phyloP scores from a whole-genome alignment of 2,797 vertebrate species.

The Prunella strophiata region DNA sequence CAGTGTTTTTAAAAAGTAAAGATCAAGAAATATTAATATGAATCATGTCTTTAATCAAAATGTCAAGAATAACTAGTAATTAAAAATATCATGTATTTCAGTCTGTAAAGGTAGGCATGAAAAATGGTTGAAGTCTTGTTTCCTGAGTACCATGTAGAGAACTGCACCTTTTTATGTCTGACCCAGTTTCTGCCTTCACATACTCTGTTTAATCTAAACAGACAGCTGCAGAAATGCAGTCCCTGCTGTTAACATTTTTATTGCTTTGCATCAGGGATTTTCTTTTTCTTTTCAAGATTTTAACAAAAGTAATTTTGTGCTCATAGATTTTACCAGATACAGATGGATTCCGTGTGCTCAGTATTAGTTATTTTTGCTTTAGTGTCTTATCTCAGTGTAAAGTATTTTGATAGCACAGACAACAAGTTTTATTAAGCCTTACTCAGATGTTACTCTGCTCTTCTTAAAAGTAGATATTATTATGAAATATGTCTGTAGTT shows the following conservation, averaged over 20 bases:
- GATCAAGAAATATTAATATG: not conserved
- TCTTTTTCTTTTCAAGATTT: not conserved
- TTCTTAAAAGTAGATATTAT: not conserved
- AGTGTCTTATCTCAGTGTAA: not conserved
- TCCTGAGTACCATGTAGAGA: not conserved
- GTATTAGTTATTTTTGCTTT: not conserved
- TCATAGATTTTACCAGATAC: not conserved
- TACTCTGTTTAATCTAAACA: slow-evolving; percentile 10
- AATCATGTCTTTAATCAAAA: not conserved
- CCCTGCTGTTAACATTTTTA: not conserved
- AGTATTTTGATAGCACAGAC: not conserved
- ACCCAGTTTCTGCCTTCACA: not conserved
- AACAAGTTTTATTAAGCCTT: not conserved
- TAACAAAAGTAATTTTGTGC: not conserved
- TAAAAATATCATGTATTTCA: not conserved
- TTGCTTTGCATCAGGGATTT: slow-evolving; percentile 5
- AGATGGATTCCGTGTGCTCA: not conserved
- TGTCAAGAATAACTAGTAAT: not conserved
- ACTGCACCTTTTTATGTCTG: not conserved
- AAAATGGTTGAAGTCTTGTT: not conserved
- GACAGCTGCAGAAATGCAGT: not conserved
- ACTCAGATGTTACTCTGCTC: not conserved
- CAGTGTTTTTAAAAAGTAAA: not conserved
- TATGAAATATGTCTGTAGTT: not conserved
- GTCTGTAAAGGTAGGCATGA: not conserved